Evolutionary conservation across 2,888 invertebrate species (phyloP), one percentile per base, ranked within the genome.

Genomic region (Lasiommata megera): DNA sequence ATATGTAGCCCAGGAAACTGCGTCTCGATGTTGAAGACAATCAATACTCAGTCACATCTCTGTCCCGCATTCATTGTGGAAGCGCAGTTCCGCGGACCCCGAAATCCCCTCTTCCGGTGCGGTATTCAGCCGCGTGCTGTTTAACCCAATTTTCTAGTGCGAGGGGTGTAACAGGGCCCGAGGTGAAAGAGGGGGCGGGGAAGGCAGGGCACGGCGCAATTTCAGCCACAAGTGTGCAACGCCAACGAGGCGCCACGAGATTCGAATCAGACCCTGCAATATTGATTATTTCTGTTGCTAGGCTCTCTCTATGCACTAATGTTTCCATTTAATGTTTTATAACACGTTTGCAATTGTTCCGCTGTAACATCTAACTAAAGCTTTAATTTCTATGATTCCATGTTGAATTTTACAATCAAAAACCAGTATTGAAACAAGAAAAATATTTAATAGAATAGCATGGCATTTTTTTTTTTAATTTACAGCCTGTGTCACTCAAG

Each of bases 71-170:
- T 87, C 81, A 84, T 80, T 82, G 84, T 85, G 73, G 81, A 86
- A 85, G 81, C 85, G 83, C 82, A 86, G 77, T 84, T 79, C 77
- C 81, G 78, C 75, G 80, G 82, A 79, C 78, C 82, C 85, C 81
- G 74, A 87, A 85, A 82, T 83, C 84, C 86, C 86, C 84, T 82
- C 83, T 84, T 85, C 85, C 85, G 84, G 79, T 80, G 78, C 80
- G 82, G 78, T 76, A 80, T 82, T 79, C 79, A 82, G 77, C 82
- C 80, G 87, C 84, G 82, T 86, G 81, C 84, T 88, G 80, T 88
- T 87, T 88, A 88, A 89, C 89, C 89, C 87, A 88, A 88, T 88
- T 88, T 88, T 85, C 86, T 85, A 83, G 86, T 79, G 73, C 77
- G 78, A 81, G 84, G 84, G 86, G 84, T 77, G 77, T 76, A n/a